These are phyloP conservation scores for Cirrhinus molitorella DNA, from an alignment of 2,797 vertebrate genomes.

Conservation along the genomic window DNA sequence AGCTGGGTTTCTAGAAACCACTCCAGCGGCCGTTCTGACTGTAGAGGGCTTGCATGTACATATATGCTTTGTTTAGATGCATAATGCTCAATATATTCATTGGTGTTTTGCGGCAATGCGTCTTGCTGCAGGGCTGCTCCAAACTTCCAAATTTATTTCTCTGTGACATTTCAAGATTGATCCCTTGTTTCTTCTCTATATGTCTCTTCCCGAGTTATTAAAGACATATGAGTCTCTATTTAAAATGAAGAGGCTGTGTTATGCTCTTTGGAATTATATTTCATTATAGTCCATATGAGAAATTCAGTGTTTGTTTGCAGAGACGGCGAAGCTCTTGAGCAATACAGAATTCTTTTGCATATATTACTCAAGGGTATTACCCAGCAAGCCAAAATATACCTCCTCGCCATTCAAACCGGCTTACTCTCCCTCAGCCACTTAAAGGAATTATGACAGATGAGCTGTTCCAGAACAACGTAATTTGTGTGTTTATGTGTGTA, in stretches of 20 bases:
- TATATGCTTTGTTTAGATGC: slow-evolving; percentile 29
- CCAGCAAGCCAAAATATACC: slow-evolving; percentile 56
- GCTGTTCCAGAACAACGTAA: slow-evolving; percentile 59
- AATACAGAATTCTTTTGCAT: slow-evolving; percentile 77
- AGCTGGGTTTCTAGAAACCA: slow-evolving; percentile 15
- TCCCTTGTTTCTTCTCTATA: slow-evolving; percentile 67
- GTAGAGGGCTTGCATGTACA: neutral
- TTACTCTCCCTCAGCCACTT: slow-evolving; percentile 58
- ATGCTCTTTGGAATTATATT: slow-evolving; percentile 77
- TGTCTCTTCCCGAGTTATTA: slow-evolving; percentile 66
- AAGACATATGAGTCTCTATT: slow-evolving; percentile 67
- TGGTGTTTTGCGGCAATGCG: slow-evolving; percentile 19
- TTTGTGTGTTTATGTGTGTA: slow-evolving; percentile 58
- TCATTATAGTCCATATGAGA: slow-evolving; percentile 65
- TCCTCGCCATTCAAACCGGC: slow-evolving; percentile 57
- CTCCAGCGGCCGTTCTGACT: neutral
- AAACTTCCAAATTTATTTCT: slow-evolving; percentile 71
- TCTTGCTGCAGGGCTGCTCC: slow-evolving; percentile 19
- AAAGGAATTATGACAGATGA: slow-evolving; percentile 63
- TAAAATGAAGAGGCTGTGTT: slow-evolving; percentile 64
- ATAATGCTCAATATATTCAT: slow-evolving; percentile 41
- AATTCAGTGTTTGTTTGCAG: slow-evolving; percentile 73
- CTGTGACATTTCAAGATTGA: slow-evolving; percentile 78
- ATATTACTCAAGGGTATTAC: slow-evolving; percentile 73
- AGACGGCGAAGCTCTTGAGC: slow-evolving; percentile 64